Base-by-base conservation (phyloP, 1,140 invertebrate genomes). In the Tenebrio molitor region DNA sequence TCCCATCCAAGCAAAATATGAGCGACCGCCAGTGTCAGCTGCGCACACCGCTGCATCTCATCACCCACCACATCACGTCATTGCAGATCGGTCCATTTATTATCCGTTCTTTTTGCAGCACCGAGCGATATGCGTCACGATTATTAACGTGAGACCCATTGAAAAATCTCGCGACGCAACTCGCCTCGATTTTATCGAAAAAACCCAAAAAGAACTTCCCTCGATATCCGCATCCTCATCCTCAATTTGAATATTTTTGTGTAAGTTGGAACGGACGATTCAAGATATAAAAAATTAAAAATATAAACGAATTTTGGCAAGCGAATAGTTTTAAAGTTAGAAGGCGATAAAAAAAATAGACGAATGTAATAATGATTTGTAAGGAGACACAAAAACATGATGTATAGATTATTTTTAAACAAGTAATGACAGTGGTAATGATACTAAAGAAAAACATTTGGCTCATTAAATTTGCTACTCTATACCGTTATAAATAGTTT, bases 301-400 rank as follows among this genome's bases (percentile, higher is more conserved):
- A 66, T 66, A 66, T 42, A 44, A 44, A 39, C 16, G 17, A 23
- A 23, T 44, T 66, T 66, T 66, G 64, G 64, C 64, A 66, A 44
- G 34, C 64, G 23, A 66, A 66, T 66, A 34, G 17, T 25, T 66
- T 66, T 66, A 66, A 41, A 66, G 64, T 66, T 66, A 66, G 64
- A 44, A 66, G 21, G 19, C 36, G 42, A 44, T 44, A 23, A 65
- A 65, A 65, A n/a, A 65, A 65, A 39, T 65, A 65, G 36, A 39
- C 63, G n/a, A 41, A 66, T 50, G 19, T 42, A 58, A 58, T 58
- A 29, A 58, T 58, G 23, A 58, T 58, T 58, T 58, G 50, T 58
- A 58, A 58, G 10, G 4, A 29, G 12, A 23, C 16, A 58, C 50
- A 25, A 58, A 58, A 58, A 15, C 50, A 16, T 58, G 19, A 29